phyloP scores from a whole-genome alignment of 2,888 invertebrate species.

The Harpagoxenus sublaevis region DNA sequence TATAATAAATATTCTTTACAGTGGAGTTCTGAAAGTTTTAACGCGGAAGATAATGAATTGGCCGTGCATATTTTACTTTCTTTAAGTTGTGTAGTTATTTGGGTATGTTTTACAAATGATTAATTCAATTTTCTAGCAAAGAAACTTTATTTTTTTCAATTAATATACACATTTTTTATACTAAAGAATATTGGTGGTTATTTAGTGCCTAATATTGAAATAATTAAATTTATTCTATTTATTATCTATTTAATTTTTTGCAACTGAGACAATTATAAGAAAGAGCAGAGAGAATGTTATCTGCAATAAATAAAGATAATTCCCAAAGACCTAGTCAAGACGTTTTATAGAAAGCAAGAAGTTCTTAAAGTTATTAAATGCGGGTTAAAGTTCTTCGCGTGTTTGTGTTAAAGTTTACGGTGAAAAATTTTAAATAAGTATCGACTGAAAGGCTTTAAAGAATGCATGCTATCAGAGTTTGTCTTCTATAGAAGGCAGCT shows the following conservation, averaged over 20 bases:
- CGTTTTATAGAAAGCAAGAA: background rate
- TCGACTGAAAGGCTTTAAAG: constrained; percentile 6
- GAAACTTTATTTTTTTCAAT: background rate
- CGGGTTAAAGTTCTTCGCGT: constrained; percentile 6
- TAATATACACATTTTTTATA: background rate
- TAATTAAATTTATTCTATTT: constrained; percentile 1
- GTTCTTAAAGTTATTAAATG: constrained; percentile 25
- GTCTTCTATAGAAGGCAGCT: constrained; percentile 18
- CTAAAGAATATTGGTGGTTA: background rate
- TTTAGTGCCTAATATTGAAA: background rate
- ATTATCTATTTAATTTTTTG: constrained; percentile 1
- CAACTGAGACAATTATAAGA: background rate
- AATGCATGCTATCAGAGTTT: constrained; percentile 2
- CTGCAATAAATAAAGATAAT: constrained; percentile 13
- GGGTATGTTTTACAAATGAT: background rate
- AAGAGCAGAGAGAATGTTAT: background rate
- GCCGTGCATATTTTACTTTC: background rate
- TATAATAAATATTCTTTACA: background rate
- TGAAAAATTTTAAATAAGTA: constrained; percentile 19
- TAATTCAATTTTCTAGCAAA: background rate
- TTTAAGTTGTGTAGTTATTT: constrained; percentile 5
- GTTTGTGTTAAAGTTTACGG: background rate
- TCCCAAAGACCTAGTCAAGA: background rate
- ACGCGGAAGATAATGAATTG: constrained; percentile 24
- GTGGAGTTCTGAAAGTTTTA: background rate